Base-by-base conservation (phyloP, 2,113 vertebrate species). In the Anarhynchus alexandrinus region DNA sequence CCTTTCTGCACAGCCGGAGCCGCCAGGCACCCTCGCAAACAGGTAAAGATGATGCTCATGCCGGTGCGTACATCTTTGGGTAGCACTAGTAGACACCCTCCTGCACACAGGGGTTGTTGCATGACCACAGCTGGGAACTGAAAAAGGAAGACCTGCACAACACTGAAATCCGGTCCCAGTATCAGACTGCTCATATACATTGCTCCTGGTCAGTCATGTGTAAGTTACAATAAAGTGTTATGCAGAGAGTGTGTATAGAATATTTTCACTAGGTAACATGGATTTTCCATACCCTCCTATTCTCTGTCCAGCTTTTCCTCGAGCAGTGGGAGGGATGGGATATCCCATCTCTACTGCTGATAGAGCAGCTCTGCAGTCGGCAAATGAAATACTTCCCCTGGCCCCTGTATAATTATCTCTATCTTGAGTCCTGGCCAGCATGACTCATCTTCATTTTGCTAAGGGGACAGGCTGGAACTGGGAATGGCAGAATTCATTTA, bases 401-500 rank as follows among this genome's bases (percentile, higher is more conserved):
- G 69, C 47, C 88, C 71, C 62, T 96, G 87, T 97, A 91, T 98
- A 97, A 98, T 98, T 96, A 97, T 94, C 84, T 97, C 87, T 90
- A 18, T 96, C 78, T 93, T 83, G 91, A 97, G 91, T 64, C 70
- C 91, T 92, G 90, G 92, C 97, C 95, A 96, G 94, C 82, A 65
- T 94, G 96, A 97, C 86, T 69, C 86, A 42, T 96, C 95, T 98
- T 95, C 96, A 96, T 98, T 97, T 98, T 95, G 97, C 97, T 96
- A 95, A 97, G 80, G 86, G 93, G 94, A 98, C 95, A 97, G 90
- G 88, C 73, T 97, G 74, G 89, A 97, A 97, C 96, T 97, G 96
- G 93, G 95, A 97, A 78, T 95, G 96, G 96, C 97, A 97, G 98
- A 98, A 98, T 98, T 98, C 97, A 98, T 98, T 98, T 98, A 97